These are phyloP conservation scores for Lathamus discolor DNA, from an alignment of 2,113 vertebrate genomes.

Conservation along the genomic window DNA sequence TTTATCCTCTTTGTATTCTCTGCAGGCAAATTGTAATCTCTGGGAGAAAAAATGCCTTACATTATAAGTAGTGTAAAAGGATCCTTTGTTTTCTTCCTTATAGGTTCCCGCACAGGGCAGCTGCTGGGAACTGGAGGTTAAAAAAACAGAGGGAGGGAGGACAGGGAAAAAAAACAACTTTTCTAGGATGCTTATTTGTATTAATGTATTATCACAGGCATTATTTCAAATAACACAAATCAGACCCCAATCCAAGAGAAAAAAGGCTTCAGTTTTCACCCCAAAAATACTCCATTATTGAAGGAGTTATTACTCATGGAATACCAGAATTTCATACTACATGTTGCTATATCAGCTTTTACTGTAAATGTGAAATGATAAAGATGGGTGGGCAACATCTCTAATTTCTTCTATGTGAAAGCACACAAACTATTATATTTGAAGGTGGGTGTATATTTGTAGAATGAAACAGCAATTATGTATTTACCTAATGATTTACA, in stretches of 20 bases:
- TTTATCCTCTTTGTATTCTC: neutral
- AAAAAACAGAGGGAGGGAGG: rapidly evolving
- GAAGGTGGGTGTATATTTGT: neutral
- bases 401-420: neutral
- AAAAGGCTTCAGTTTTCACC: neutral
- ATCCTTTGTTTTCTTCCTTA: neutral
- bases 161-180: neutral
- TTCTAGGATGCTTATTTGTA: neutral
- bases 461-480: neutral
- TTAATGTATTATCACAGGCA: neutral
- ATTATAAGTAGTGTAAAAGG: neutral
- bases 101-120: neutral
- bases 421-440: neutral
- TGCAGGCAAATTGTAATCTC: neutral
- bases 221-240: neutral
- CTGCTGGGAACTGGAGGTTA: neutral
- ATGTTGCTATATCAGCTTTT: neutral
- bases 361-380: neutral
- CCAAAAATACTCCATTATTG: neutral
- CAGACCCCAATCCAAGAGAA: neutral
- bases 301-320: neutral
- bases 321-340: neutral
- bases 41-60: neutral
- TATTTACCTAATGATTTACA: neutral
- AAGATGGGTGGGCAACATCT: neutral